phyloP scores from a whole-genome alignment of 2,113 vertebrate genomes.

The Bos indicus region DNA sequence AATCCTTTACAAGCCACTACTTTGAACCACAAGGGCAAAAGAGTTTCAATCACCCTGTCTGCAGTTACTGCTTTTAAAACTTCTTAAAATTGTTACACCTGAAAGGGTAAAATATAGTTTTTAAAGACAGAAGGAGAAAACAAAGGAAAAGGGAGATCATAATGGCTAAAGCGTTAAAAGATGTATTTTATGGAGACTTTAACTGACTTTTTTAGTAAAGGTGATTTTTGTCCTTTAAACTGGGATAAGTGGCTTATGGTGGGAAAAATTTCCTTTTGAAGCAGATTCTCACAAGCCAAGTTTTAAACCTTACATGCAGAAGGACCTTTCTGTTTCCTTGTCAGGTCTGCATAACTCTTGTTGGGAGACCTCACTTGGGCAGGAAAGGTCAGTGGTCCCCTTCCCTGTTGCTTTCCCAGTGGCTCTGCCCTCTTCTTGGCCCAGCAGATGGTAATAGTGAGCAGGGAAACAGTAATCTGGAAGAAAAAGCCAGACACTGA shows the following conservation, averaged over 20 bases:
- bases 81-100: neutral
- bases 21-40: neutral
- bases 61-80: neutral
- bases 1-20: neutral
- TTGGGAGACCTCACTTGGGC: neutral
- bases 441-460: neutral
- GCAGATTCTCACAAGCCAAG: neutral
- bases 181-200: neutral
- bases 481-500: neutral
- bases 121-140: neutral
- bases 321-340: neutral
- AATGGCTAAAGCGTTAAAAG: neutral
- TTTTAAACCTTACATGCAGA: neutral
- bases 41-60: neutral
- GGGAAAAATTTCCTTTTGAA: neutral
- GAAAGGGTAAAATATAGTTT: neutral
- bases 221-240: slow-evolving; percentile 5
- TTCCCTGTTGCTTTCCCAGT: neutral
- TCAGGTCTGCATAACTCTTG: neutral
- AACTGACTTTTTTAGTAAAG: neutral
- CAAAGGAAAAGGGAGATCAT: neutral
- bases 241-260: neutral
- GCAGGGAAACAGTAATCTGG: neutral
- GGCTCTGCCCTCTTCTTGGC: neutral
- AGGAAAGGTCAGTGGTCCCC: neutral